Evolutionary conservation across 2,888 invertebrate genomes (phyloP).

Genomic region (Geophilus truncorum): DNA sequence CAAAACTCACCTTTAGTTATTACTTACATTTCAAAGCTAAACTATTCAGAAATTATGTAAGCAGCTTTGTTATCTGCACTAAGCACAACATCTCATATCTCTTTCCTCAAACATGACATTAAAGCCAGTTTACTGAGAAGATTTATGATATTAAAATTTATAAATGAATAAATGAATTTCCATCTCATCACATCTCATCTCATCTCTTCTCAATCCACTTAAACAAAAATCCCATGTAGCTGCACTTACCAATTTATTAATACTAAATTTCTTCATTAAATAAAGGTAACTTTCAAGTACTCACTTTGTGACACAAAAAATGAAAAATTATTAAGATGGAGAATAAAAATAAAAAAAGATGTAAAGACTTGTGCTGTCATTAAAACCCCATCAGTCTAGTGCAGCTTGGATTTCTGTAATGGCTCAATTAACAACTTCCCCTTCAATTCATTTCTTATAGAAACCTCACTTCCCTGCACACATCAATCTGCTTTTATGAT

Average conservation of each 20-base stretch:
- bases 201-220: background rate
- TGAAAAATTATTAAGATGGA: too few species aligned
- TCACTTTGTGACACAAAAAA: too few species aligned
- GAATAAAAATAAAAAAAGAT: background rate
- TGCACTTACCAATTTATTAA: background rate
- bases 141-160: background rate
- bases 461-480: background rate
- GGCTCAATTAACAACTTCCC: too few species aligned
- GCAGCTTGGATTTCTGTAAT: background rate
- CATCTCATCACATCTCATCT: background rate
- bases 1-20: too few species aligned
- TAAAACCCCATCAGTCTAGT: background rate
- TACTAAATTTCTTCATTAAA: background rate
- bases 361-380: background rate
- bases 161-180: background rate
- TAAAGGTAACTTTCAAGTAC: background rate
- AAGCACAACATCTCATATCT: background rate
- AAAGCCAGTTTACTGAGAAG: background rate
- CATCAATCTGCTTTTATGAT: background rate
- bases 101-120: background rate
- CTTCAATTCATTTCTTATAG: background rate
- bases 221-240: too few species aligned
- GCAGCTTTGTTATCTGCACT: background rate
- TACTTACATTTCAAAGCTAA: background rate
- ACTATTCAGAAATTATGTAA: background rate